Evolutionary conservation across 2,797 vertebrate species (phyloP).

Genomic region (Pseudochirops cupreus): DNA sequence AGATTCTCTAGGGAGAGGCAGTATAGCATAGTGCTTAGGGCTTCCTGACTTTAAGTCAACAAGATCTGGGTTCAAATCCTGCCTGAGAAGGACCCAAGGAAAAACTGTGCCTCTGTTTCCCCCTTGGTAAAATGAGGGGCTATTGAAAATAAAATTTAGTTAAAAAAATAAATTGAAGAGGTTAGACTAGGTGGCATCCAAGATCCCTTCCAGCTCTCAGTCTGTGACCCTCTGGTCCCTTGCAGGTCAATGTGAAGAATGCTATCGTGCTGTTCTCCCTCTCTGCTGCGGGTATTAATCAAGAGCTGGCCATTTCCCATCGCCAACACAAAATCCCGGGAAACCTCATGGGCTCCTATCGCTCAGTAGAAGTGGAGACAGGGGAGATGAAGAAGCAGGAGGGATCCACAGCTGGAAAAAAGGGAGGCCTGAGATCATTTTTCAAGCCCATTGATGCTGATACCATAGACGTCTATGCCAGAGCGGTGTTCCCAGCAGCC

Average conservation of each 20-base stretch:
- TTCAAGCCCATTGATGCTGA: slow-evolving; percentile 97
- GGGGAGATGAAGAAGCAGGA: slow-evolving; percentile 83
- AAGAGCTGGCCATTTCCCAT: slow-evolving; percentile 91
- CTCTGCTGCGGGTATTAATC: slow-evolving; percentile 95
- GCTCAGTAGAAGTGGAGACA: slow-evolving; percentile 88
- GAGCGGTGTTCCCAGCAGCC: slow-evolving; percentile 96
- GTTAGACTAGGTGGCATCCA: background rate
- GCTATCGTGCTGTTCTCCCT: slow-evolving; percentile 98
- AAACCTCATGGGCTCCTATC: slow-evolving; percentile 86
- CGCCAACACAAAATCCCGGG: slow-evolving; percentile 87
- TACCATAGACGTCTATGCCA: slow-evolving; percentile 97
- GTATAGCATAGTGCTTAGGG: background rate
- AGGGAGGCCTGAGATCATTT: slow-evolving; percentile 91
- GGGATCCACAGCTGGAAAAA: slow-evolving; percentile 82
- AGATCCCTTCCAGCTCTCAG: background rate
- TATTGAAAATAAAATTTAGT: background rate
- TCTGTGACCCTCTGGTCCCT: slow-evolving; percentile 45
- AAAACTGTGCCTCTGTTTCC: background rate
- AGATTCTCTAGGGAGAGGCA: background rate
- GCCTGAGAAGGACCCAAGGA: background rate
- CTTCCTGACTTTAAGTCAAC: background rate
- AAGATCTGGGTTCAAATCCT: background rate
- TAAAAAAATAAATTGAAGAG: background rate
- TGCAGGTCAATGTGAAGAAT: slow-evolving; percentile 94
- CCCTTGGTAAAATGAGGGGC: background rate